phyloP scores from a whole-genome alignment of 64 coral and sea anemone genomes.

The Stichodactyla mertensii region DNA sequence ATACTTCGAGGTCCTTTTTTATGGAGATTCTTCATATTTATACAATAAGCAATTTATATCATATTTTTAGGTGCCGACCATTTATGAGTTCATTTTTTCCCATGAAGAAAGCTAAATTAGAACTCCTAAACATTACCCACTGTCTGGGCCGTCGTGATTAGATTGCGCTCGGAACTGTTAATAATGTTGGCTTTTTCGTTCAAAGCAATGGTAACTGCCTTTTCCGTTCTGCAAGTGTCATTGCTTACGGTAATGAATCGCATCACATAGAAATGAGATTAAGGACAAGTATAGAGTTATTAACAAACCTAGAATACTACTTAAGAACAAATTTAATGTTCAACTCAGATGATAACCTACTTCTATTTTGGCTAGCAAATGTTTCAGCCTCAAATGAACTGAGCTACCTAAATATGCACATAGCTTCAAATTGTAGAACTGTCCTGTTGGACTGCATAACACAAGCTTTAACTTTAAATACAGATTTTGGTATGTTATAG shows the following conservation, averaged over 20 bases:
- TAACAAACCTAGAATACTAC: constrained; percentile 36
- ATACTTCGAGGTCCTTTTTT: too few species aligned
- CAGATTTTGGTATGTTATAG: constrained; percentile 26
- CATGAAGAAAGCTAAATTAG: too few species aligned
- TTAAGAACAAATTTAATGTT: constrained; percentile 26
- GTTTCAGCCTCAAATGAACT: neutral
- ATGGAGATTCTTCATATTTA: too few species aligned
- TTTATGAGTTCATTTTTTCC: too few species aligned
- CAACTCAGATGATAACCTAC: constrained; percentile 16
- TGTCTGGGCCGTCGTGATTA: too few species aligned
- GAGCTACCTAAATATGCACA: constrained; percentile 18
- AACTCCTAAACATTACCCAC: too few species aligned
- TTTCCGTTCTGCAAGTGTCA: neutral
- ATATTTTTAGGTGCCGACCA: too few species aligned
- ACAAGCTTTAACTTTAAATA: constrained; percentile 12
- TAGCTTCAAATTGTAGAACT: neutral
- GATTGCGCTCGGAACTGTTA: too few species aligned
- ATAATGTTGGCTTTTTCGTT: too few species aligned
- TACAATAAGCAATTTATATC: too few species aligned
- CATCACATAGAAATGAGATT: constrained; percentile 30
- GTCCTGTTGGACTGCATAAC: neutral
- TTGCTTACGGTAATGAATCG: constrained; percentile 14
- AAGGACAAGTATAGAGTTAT: constrained; percentile 27
- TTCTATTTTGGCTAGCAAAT: too few species aligned
- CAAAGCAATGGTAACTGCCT: constrained; percentile 26